Conservation (phyloP, 2,797 vertebrate species). For the Crocodylus rhombifer region DNA sequence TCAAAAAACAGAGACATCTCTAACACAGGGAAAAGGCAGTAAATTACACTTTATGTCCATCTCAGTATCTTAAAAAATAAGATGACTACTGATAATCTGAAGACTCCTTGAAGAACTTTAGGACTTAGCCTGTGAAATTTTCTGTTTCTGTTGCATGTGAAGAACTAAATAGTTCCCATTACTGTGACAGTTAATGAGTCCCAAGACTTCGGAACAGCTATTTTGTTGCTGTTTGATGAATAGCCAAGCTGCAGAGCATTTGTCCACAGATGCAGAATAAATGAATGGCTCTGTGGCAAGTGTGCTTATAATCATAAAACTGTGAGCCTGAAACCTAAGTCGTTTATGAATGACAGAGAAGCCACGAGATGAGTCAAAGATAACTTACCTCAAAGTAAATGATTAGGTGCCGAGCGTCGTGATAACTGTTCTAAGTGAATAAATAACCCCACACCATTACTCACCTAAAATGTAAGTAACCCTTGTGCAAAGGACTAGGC, state of each 20-base stretch:
- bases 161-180: neutral
- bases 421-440: neutral
- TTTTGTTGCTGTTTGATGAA: slow-evolving; percentile 13
- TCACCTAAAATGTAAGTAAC: neutral
- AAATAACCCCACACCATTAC: slow-evolving; percentile 13
- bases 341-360: slow-evolving; percentile 2
- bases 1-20: slow-evolving; percentile 31
- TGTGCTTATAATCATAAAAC: neutral
- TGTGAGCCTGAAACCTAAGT: neutral
- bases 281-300: neutral
- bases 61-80: slow-evolving; percentile 43
- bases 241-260: neutral
- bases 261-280: neutral
- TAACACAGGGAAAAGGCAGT: neutral
- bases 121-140: slow-evolving; percentile 16
- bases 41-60: slow-evolving; percentile 27
- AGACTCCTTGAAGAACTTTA: neutral
- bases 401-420: accelerated
- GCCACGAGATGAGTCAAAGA: neutral
- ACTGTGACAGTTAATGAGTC: neutral
- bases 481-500: neutral
- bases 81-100: slow-evolving; percentile 20
- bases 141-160: neutral
- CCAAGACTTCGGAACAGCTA: neutral
- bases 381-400: neutral